phyloP scores from a whole-genome alignment of 2,888 invertebrate species.

The Noctua pronuba region DNA sequence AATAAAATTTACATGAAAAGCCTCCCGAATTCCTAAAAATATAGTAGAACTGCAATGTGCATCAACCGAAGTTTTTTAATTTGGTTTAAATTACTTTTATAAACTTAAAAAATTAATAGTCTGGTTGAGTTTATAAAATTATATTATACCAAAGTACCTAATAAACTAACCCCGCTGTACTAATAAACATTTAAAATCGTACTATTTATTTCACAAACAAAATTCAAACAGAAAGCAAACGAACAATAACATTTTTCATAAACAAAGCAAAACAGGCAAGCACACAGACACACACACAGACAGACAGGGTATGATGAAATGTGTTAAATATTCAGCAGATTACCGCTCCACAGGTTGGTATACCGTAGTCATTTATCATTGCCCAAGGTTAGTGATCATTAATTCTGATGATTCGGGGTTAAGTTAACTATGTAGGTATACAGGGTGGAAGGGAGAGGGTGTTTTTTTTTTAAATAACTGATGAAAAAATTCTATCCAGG shows the following conservation, averaged over 20 bases:
- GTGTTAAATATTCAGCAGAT: conserved; percentile 45
- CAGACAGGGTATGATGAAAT: conserved; percentile 22
- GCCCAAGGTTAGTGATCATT: conserved; percentile 38
- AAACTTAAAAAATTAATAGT: neutral
- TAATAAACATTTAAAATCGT: neutral
- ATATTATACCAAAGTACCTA: no score
- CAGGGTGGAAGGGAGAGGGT: no score
- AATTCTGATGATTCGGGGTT: conserved; percentile 33
- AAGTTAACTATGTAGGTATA: neutral
- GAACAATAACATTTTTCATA: conserved; percentile 9
- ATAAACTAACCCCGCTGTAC: neutral
- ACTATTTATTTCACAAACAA: conserved; percentile 18
- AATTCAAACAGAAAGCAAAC: neutral
- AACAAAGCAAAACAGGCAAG: conserved; percentile 8
- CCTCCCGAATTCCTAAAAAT: no score
- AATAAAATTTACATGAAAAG: no score
- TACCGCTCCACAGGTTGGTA: conserved; percentile 49
- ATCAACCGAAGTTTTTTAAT: no score
- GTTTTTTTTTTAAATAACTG: no score
- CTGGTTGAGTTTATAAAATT: neutral
- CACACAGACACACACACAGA: no score
- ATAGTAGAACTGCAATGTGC: no score
- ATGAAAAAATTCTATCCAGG: no score
- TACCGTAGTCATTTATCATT: conserved; percentile 50
- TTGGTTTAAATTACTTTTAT: no score